A percentile compares a stretch with the other conserved stretches of the same genome.
phyloP scores from a whole-genome alignment of 1,140 invertebrate genomes.

The Zaprionus camerounensis region DNA sequence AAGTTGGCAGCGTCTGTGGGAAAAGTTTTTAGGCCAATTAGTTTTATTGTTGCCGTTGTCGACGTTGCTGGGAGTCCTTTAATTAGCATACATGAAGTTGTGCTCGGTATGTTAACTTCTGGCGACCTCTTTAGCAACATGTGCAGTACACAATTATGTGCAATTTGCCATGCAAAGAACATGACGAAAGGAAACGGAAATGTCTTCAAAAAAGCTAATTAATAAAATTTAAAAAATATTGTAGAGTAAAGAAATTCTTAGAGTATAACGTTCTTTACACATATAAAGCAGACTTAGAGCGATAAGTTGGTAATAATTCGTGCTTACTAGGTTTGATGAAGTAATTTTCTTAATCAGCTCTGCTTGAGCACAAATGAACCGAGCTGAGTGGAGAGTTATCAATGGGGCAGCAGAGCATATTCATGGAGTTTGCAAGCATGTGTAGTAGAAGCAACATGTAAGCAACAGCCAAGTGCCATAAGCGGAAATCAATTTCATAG shows the following conservation, averaged over 20 bases:
- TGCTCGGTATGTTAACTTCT: conserved; percentile 37
- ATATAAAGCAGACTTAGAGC: neutral
- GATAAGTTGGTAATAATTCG: neutral
- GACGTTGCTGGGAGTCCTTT: conserved; percentile 65
- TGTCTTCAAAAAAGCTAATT: neutral
- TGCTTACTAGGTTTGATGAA: conserved; percentile 59
- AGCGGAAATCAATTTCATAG: conserved; percentile 81
- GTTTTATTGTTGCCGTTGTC: conserved; percentile 60
- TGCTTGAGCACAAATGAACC: conserved; percentile 40
- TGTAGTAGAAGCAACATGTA: conserved; percentile 64
- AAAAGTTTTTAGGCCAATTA: conserved; percentile 70
- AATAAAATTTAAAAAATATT: neutral
- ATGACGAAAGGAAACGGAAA: conserved; percentile 20
- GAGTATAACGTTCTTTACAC: neutral
- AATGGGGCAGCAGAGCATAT: conserved; percentile 34
- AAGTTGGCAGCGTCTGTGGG: conserved; percentile 24
- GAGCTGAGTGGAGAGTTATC: conserved; percentile 32
- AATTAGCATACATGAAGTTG: conserved; percentile 72
- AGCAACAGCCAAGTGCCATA: conserved; percentile 76
- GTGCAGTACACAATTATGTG: conserved; percentile 70
- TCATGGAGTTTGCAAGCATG: conserved; percentile 48
- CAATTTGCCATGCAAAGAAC: conserved; percentile 65
- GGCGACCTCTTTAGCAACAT: conserved; percentile 48
- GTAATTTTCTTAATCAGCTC: conserved; percentile 69
- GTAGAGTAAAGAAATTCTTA: neutral